phyloP scores from a whole-genome alignment of 2,888 invertebrate genomes.

The Subacronicta megacephala region DNA sequence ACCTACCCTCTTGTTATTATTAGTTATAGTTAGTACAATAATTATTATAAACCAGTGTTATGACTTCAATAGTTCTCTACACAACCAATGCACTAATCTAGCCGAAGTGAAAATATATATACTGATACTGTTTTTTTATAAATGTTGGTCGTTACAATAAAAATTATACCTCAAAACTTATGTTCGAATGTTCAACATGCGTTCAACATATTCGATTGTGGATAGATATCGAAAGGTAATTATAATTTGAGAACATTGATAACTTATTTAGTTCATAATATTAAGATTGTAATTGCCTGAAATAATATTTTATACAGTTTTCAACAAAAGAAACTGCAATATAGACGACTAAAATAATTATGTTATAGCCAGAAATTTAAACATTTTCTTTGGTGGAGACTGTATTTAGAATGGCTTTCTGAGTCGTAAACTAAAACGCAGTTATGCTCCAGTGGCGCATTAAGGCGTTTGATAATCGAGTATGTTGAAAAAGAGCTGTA shows the following conservation, averaged over 20 bases:
- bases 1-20: constrained; percentile 40
- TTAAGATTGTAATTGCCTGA: constrained; percentile 17
- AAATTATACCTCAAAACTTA: constrained; percentile 41
- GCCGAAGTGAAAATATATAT: constrained; percentile 51
- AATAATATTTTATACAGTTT: constrained; percentile 17
- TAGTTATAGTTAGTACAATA: constrained; percentile 38
- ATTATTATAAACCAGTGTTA: constrained; percentile 38
- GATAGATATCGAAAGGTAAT: constrained; percentile 19
- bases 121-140: not conserved
- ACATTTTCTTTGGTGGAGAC: constrained; percentile 16
- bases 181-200: constrained; percentile 22
- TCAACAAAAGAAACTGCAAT: constrained; percentile 9
- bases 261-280: constrained; percentile 22
- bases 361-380: constrained; percentile 2
- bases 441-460: not conserved
- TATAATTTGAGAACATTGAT: constrained; percentile 30
- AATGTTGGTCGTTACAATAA: constrained; percentile 25
- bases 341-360: not conserved
- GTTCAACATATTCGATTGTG: constrained; percentile 29
- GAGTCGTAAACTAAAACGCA: not conserved
- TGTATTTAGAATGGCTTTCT: constrained; percentile 11
- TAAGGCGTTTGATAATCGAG: constrained; percentile 7
- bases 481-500: constrained; percentile 23
- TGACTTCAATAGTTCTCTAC: constrained; percentile 32
- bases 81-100: constrained; percentile 47